Conservation (phyloP, 1,140 invertebrate genomes). For the Eriosoma lanigerum region DNA sequence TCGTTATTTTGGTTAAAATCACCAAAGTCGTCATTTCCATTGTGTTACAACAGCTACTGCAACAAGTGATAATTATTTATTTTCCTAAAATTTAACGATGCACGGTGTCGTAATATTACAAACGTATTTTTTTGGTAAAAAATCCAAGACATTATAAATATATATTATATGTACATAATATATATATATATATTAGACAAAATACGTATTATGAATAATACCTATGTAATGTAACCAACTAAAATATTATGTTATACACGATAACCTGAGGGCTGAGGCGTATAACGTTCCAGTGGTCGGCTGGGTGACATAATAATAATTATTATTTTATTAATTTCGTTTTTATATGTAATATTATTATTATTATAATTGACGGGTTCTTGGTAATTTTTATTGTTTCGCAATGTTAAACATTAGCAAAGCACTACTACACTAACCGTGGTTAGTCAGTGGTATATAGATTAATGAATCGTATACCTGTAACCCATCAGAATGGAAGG, state of each 20-base stretch:
- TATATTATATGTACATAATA: too few relatives aligned
- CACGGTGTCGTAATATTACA: not conserved
- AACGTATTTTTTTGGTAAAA: not conserved
- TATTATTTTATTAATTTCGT: conserved; percentile 30
- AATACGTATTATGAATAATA: too few relatives aligned
- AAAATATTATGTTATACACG: not conserved
- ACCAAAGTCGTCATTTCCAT: too few relatives aligned
- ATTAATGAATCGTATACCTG: not conserved
- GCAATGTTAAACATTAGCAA: conserved; percentile 13
- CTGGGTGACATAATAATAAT: conserved; percentile 42
- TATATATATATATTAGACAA: too few relatives aligned
- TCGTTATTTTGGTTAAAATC: not conserved
- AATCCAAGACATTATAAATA: not conserved
- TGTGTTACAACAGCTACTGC: too few relatives aligned
- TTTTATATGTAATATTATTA: not conserved
- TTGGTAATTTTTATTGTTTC: conserved; percentile 23
- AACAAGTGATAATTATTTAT: not conserved
- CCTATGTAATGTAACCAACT: conserved; percentile 3
- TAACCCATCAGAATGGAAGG: not conserved
- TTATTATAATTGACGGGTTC: conserved; percentile 40
- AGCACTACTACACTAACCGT: not conserved
- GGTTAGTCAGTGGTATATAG: conserved; percentile 24
- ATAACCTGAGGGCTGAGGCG: not conserved
- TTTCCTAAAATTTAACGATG: not conserved
- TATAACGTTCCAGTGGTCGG: conserved; percentile 39